A percentile compares a stretch with the other conserved stretches of the same genome.
Evolutionary conservation across 2,797 vertebrate species (phyloP).

Genomic region (Danio aesculapii): DNA sequence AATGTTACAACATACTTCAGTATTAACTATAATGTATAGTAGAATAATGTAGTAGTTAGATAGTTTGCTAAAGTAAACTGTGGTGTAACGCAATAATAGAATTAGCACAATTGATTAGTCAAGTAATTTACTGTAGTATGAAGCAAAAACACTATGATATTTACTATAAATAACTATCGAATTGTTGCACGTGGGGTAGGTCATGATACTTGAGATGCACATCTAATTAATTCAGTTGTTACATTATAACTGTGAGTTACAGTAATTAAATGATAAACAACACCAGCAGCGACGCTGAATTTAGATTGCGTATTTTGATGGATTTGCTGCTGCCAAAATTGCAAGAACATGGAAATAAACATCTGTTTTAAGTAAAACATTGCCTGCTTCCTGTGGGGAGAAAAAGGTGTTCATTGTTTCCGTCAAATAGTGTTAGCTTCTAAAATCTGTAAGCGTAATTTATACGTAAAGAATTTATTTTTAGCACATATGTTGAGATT

Average conservation of each 20-base stretch:
- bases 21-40: too few species aligned
- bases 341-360: constrained; percentile 1
- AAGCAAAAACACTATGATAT: too few species aligned
- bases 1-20: too few species aligned
- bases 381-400: neutral
- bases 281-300: neutral
- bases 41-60: too few species aligned
- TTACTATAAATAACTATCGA: too few species aligned
- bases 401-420: neutral
- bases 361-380: constrained; percentile 3
- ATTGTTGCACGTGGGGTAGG: too few species aligned
- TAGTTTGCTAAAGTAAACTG: too few species aligned
- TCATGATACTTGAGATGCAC: too few species aligned
- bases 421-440: neutral
- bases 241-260: neutral
- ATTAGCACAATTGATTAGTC: too few species aligned
- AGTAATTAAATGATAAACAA: neutral
- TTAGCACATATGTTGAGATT: neutral
- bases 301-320: neutral
- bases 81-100: too few species aligned
- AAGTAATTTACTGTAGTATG: too few species aligned
- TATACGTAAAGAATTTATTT: neutral
- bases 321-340: neutral
- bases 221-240: too few species aligned
- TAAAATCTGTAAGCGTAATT: neutral